Evolutionary conservation across 2,113 vertebrate genomes (phyloP), one percentile per base, ranked within the genome.

Genomic region (Neofelis nebulosa): DNA sequence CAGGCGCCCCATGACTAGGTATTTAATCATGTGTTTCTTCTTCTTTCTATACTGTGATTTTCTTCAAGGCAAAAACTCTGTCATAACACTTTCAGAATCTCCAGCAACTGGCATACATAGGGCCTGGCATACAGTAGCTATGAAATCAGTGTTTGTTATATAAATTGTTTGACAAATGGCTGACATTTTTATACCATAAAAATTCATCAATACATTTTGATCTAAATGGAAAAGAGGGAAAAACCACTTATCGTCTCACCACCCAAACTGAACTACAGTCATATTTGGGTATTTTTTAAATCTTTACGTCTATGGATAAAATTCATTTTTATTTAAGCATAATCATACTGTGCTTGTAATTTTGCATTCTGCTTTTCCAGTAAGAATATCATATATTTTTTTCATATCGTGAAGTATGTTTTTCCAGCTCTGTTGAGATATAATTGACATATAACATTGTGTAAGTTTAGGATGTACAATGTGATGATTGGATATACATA

Each of bases 351-450:
- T 14, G 36, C 38, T 95, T 94, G 7, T 12, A 74, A 89, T 21
- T 82, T 68, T 82, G n/a, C 92, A 89, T 61, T 45, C 13, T 79
- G 14, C 27, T 78, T 94, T 89, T 81, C 50, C 21, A 74, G 23
- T 89, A 68, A 68, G 41, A 87, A 57, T 68, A 68, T 48, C 25
- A 19, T 61, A 45, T 27, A 23, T 68, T 94, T 74, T 94, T 95
- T 86, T 89, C 18, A 80, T 69, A 55, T 65, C 29, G 9, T 86
- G 94, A 92, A 88, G 82, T 91, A 38, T 94, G 45, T 94, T 78
- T 91, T 71, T 73, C 19, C 29, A 50, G 27, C 45, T 80, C 80
- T 86, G 41, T 41, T 52, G 38, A 80, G 74, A 80, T 80, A 52
- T 41, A 79, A 27, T 8, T 63, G 27, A 71, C 65, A 71, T 50